Base-by-base conservation (phyloP, 2,888 invertebrate species). In the Xylota sylvarum region DNA sequence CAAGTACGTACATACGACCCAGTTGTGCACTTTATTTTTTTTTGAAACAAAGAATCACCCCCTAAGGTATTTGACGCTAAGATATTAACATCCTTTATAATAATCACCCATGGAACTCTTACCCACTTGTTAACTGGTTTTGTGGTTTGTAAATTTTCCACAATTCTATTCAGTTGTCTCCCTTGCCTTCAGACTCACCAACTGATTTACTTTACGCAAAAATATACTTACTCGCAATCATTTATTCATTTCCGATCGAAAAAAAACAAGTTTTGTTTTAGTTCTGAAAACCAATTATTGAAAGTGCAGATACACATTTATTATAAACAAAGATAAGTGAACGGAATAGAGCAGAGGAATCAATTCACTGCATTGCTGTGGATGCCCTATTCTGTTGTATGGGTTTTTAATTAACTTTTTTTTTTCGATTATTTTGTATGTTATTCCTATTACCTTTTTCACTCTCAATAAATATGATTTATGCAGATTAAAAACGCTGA, bases 331-430 rank as follows among this genome's bases (percentile, higher is more conserved):
- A 23, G 14, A 56, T 65, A 65, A 35, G 19, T 23, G 27, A 17
- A 17, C 32, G 27, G 5, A 17, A 46, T 12, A 32, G 12, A 19
- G 40, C 3, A 17, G 27, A 30, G 30, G 27, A 62, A 43, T 43
- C 37, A 35, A n/a, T 64, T 40, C 35, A 14, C 19, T 30, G 12
- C 46, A 12, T 5, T n/a, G 55, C 23, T 30, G 5, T 40, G 64
- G 48, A 32, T 43, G 46, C 52, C 19, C 37, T 67, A 23, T 72
- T 55, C 9, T 62, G 17, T 65, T 60, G 32, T 58, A 40, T 14
- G 48, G 50, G 19, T 46, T 79, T 84, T 84, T 84, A 84, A 84
- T 84, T 84, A 84, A 84, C 73, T 84, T 78, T 82, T 65, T n/a
- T n/a, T 69, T 77, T 84, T 73, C 82, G 65, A 72, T 83, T 73